Percentiles rank a stretch among this genome's conserved stretches.
phyloP scores from a whole-genome alignment of 2,888 invertebrate genomes.

The Lasioglossum marginatum region DNA sequence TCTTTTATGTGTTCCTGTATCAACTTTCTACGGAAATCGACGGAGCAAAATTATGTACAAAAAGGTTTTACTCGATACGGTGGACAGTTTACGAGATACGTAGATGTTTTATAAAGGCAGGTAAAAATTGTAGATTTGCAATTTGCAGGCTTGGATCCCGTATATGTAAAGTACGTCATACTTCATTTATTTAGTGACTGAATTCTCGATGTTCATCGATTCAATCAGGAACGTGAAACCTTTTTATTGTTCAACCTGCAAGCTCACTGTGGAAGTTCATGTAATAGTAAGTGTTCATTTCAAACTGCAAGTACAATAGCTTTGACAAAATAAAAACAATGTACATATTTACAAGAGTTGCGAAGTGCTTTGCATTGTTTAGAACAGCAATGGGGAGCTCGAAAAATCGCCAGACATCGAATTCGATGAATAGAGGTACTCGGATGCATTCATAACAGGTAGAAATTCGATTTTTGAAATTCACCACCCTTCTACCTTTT shows the following conservation, averaged over 20 bases:
- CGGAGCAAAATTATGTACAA: not conserved
- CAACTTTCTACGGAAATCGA: not conserved
- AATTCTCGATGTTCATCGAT: not conserved
- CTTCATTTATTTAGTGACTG: not conserved
- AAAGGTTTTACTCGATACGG: not conserved
- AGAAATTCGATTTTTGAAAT: not conserved
- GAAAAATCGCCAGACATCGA: not conserved
- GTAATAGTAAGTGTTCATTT: too few species aligned
- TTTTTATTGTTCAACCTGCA: not conserved
- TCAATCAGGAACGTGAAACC: not conserved
- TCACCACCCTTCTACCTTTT: not conserved
- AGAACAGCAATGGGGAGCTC: not conserved
- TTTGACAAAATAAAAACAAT: not conserved
- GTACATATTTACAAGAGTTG: not conserved
- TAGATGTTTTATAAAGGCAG: not conserved
- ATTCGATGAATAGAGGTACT: not conserved
- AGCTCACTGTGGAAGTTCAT: too few species aligned
- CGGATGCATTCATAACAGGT: not conserved
- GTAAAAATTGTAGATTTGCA: not conserved
- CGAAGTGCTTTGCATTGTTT: not conserved
- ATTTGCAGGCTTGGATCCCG: not conserved
- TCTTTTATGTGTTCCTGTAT: not conserved
- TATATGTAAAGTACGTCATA: not conserved
- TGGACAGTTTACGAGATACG: not conserved
- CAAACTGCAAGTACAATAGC: not conserved